phyloP scores from a whole-genome alignment of 2,113 vertebrate species.

The Perca fluviatilis region DNA sequence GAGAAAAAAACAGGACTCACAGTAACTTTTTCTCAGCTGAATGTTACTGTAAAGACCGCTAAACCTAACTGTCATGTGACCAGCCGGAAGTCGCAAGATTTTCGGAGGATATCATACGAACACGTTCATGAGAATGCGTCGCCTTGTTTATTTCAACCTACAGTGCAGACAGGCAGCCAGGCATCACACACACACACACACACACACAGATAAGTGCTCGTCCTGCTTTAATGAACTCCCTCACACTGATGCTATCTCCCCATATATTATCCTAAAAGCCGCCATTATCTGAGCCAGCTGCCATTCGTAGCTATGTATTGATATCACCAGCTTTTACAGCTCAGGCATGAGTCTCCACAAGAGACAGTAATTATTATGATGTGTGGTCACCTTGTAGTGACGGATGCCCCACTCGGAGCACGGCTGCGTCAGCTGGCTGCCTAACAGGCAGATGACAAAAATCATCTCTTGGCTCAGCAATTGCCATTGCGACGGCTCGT shows the following conservation, averaged over 20 bases:
- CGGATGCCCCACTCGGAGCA: conserved; percentile 29
- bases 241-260: conserved; percentile 37
- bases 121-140: no score
- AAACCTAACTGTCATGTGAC: no score
- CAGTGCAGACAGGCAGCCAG: no score
- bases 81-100: no score
- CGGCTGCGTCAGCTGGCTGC: conserved; percentile 5
- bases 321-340: conserved; percentile 51
- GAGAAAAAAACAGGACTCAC: no score
- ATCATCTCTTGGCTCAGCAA: conserved; percentile 14
- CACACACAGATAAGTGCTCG: neutral
- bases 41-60: no score
- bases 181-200: neutral
- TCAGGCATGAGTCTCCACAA: neutral
- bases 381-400: conserved; percentile 44
- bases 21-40: no score
- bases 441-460: conserved; percentile 27
- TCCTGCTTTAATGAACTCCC: conserved; percentile 41
- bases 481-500: no score
- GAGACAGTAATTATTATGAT: conserved; percentile 45
- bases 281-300: conserved; percentile 47
- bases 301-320: conserved; percentile 41
- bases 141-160: no score
- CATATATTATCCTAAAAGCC: conserved; percentile 47
- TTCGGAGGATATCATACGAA: no score